phyloP scores from a whole-genome alignment of 2,888 invertebrate species.

The Amiota minor region DNA sequence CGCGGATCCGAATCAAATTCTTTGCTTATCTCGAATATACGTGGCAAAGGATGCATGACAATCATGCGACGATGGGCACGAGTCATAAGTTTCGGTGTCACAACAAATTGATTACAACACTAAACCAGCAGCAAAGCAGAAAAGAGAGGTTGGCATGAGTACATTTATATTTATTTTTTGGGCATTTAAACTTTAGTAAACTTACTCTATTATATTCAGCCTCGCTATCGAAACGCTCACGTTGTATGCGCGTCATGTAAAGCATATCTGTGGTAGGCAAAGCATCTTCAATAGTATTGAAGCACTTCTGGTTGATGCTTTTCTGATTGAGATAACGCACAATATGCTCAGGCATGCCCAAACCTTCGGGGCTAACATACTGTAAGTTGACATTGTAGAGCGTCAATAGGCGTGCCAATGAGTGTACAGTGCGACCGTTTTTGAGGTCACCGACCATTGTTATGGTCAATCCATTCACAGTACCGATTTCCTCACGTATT shows the following conservation, averaged over 20 bases:
- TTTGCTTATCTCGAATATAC: slow-evolving; percentile 94
- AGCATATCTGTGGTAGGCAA: slow-evolving; percentile 95
- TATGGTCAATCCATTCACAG: slow-evolving; percentile 96
- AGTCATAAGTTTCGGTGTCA: slow-evolving; percentile 97
- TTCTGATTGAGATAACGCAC: slow-evolving; percentile 84
- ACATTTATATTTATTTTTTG: background rate
- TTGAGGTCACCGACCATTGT: slow-evolving; percentile 99
- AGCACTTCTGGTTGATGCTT: slow-evolving; percentile 81
- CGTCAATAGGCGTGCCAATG: slow-evolving; percentile 92
- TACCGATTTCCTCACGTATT: slow-evolving; percentile 98
- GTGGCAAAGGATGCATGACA: slow-evolving; percentile 97
- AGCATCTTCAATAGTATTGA: slow-evolving; percentile 85
- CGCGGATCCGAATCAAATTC: slow-evolving; percentile 97
- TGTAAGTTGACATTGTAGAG: slow-evolving; percentile 93
- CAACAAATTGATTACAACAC: slow-evolving; percentile 89
- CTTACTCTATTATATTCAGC: slow-evolving; percentile 90
- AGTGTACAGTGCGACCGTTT: slow-evolving; percentile 98
- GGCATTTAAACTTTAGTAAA: background rate
- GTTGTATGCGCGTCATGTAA: slow-evolving; percentile 98
- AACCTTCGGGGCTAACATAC: slow-evolving; percentile 89
- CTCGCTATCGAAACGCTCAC: slow-evolving; percentile 88
- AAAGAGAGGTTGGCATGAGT: background rate
- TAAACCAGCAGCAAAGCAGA: slow-evolving; percentile 68
- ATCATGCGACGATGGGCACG: slow-evolving; percentile 94
- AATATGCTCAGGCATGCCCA: slow-evolving; percentile 94